Base-by-base conservation (phyloP, 2,888 invertebrate species). In the Latheticus oryzae region DNA sequence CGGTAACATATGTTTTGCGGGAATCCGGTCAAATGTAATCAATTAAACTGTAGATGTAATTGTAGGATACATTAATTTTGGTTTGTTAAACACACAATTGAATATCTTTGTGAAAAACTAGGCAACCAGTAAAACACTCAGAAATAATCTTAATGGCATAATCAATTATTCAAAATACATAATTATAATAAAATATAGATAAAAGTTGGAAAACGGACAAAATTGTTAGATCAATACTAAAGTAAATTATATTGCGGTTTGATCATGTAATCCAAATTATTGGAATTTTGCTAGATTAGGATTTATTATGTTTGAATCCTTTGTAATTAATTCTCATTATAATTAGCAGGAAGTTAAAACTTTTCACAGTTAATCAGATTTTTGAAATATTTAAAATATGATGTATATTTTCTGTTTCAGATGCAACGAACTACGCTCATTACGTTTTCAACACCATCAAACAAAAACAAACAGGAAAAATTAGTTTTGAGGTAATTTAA, bases 381-480 rank as follows among this genome's bases (percentile, higher is more conserved):
- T n/a, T n/a, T n/a, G n/a, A 33, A 33, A 8, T 15, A 15, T 11
- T 2, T 1, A 33, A 56, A 19, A 19, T n/a, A 26, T 30, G 5
- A 24, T 43, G 9, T 11, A 19, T 11, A 28, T 55, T 59, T 62
- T 28, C 57, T 65, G 58, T 85, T 84, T 24, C 85, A 93, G 94
- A 94, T 80, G 91, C 94, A 23, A 87, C 89, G 45, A 89, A 90
- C 73, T 95, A 95, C 78, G 94, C 95, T 8, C 93, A 94, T 76
- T 91, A 89, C 76, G 94, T 95, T 48, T 95, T 95, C 85, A 93
- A 93, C 79, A 93, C 94, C 1, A 90, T 95, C 77, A 91, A 91
- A 72, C 90, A 91, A 73, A 90, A 90, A 71, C 86, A 89, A 67
- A 85, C 84, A 19, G 93, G 91, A 37, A 90, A 90, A 73, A 89